Evolutionary conservation across 53 echinoderm and acorn worm genomes (phyloP).

Genomic region (Echinarachnius parma): DNA sequence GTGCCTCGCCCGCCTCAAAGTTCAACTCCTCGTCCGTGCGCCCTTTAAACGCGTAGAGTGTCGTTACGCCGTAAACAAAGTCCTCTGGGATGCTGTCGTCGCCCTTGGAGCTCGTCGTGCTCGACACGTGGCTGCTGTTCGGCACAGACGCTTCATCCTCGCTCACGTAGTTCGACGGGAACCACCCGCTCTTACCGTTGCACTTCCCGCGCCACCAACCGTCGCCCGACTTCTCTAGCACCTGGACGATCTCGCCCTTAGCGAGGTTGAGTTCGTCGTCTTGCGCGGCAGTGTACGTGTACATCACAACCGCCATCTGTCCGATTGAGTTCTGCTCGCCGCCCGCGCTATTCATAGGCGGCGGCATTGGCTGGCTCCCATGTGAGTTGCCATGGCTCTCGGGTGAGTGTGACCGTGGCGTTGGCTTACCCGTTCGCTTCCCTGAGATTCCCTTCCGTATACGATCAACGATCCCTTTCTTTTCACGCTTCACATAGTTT

Average conservation of each 20-base stretch:
- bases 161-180: slow-evolving; percentile 96
- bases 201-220: slow-evolving; percentile 98
- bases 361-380: too few species aligned
- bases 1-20: slow-evolving; percentile 77
- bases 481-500: slow-evolving; percentile 92
- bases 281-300: slow-evolving; percentile 69
- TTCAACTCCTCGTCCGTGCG: slow-evolving; percentile 92
- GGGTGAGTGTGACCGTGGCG: slow-evolving; percentile 23
- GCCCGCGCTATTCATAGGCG: too few species aligned
- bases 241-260: slow-evolving; percentile 75
- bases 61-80: slow-evolving; percentile 76
- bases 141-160: slow-evolving; percentile 68
- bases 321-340: too few species aligned
- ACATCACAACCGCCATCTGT: slow-evolving; percentile 67
- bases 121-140: slow-evolving; percentile 60
- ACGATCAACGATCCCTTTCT: slow-evolving; percentile 52
- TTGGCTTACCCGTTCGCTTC: slow-evolving; percentile 13
- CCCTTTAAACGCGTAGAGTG: slow-evolving; percentile 83
- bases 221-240: slow-evolving; percentile 93
- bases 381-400: slow-evolving; percentile 25
- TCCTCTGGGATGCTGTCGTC: slow-evolving; percentile 70
- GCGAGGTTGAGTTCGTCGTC: slow-evolving; percentile 79
- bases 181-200: slow-evolving; percentile 83
- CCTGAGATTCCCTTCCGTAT: slow-evolving; percentile 46
- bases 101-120: slow-evolving; percentile 72